phyloP scores from a whole-genome alignment of 1,140 invertebrate genomes.

The Musca vetustissima region DNA sequence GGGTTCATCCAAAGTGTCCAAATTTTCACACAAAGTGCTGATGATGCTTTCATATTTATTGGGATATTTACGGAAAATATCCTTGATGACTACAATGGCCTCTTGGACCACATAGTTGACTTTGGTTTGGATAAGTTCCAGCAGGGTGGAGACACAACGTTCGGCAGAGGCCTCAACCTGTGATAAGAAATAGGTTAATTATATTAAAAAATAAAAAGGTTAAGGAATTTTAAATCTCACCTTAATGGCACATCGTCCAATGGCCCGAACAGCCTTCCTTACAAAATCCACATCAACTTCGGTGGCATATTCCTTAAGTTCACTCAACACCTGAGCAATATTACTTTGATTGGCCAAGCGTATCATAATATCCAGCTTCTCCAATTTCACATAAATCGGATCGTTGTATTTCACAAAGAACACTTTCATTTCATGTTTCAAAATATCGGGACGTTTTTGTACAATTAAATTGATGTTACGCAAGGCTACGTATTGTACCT shows the following conservation, averaged over 20 bases:
- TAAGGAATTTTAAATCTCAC: slow-evolving; percentile 54
- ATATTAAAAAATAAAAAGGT: neutral
- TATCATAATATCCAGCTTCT: slow-evolving; percentile 99
- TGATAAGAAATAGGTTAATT: neutral
- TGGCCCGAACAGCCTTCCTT: slow-evolving; percentile 95
- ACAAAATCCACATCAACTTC: slow-evolving; percentile 99
- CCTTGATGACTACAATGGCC: slow-evolving; percentile 99
- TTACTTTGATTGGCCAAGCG: slow-evolving; percentile 96
- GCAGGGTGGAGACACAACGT: slow-evolving; percentile 94
- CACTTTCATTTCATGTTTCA: slow-evolving; percentile 99
- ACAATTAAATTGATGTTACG: slow-evolving; percentile 99
- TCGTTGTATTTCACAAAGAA: slow-evolving; percentile 99
- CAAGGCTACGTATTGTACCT: slow-evolving; percentile 98
- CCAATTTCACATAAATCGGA: slow-evolving; percentile 99
- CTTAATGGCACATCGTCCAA: slow-evolving; percentile 99
- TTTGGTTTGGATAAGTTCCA: slow-evolving; percentile 99
- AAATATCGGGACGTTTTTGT: slow-evolving; percentile 96
- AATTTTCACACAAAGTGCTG: slow-evolving; percentile 97
- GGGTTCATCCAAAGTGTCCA: slow-evolving; percentile 98
- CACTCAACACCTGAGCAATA: slow-evolving; percentile 97
- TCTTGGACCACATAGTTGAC: slow-evolving; percentile 99
- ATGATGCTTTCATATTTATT: slow-evolving; percentile 99
- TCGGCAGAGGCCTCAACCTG: slow-evolving; percentile 95
- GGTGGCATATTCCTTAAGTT: slow-evolving; percentile 98
- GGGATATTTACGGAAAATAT: slow-evolving; percentile 99